These are phyloP conservation scores for Graptemys geographica DNA, from an alignment of 2,797 vertebrate genomes.

Conservation along the genomic window DNA sequence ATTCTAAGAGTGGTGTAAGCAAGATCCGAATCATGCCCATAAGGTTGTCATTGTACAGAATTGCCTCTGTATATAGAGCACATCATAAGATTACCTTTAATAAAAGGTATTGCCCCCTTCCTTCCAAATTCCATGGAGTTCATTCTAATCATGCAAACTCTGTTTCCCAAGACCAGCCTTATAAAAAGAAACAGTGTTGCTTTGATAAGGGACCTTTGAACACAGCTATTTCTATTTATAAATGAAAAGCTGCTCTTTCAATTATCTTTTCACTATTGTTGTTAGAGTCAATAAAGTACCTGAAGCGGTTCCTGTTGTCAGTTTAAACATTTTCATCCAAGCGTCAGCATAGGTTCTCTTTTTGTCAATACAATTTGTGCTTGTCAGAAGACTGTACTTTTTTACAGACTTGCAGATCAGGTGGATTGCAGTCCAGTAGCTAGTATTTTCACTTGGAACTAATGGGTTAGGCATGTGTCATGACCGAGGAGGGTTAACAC, in stretches of 20 bases:
- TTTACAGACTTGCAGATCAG: neutral
- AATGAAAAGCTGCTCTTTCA: neutral
- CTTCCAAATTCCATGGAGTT: neutral
- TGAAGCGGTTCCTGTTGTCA: neutral
- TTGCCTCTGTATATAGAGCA: neutral
- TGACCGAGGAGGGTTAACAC: neutral
- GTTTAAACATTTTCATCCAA: neutral
- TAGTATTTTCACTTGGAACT: neutral
- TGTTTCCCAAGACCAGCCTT: neutral
- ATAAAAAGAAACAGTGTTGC: neutral
- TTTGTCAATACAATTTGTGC: neutral
- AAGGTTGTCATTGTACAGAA: neutral
- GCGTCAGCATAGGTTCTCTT: neutral
- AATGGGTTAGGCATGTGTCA: neutral
- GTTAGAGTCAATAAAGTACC: neutral
- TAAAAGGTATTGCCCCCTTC: neutral
- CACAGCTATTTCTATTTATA: neutral
- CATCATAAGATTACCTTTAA: neutral
- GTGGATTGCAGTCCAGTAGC: neutral
- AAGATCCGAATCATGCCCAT: neutral
- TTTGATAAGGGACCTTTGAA: neutral
- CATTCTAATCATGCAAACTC: neutral
- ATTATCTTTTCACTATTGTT: neutral
- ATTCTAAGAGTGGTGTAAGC: neutral
- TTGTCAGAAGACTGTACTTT: neutral